Conservation (phyloP, 2,888 invertebrate species). For the Ormia ochracea region DNA sequence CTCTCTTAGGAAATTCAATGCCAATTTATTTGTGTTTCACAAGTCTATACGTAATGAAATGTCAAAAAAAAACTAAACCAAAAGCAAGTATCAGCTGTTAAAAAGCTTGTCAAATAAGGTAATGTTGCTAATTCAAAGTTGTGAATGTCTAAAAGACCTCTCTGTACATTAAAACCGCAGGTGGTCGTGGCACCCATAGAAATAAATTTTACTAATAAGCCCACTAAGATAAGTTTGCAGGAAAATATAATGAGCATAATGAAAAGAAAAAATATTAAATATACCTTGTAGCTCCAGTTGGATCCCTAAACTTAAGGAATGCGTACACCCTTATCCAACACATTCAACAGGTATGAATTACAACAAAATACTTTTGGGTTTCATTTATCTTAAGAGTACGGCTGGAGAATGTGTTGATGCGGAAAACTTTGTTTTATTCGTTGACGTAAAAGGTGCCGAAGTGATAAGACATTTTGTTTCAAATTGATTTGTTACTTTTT, state of each 20-base stretch:
- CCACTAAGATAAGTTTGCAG: neutral
- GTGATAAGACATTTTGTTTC: too few species aligned
- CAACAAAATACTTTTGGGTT: neutral
- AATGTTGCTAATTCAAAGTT: too few species aligned
- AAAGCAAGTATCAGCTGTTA: too few species aligned
- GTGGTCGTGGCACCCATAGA: too few species aligned
- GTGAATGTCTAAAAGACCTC: too few species aligned
- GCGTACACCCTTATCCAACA: neutral
- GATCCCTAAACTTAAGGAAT: neutral
- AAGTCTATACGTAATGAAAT: too few species aligned
- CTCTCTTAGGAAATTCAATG: too few species aligned
- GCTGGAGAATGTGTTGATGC: neutral
- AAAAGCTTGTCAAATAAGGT: too few species aligned
- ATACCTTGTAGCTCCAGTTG: neutral
- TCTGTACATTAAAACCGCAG: too few species aligned
- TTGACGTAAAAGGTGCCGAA: neutral
- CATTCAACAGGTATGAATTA: conserved; percentile 14
- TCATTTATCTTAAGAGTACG: neutral
- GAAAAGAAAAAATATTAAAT: neutral
- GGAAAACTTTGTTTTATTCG: neutral
- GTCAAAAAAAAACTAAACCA: too few species aligned
- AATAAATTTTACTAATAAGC: neutral
- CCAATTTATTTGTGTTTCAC: too few species aligned
- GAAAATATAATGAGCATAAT: neutral
- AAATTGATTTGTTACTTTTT: too few species aligned